Conservation (phyloP, 2,113 vertebrate species). For the Halichoeres trimaculatus region DNA sequence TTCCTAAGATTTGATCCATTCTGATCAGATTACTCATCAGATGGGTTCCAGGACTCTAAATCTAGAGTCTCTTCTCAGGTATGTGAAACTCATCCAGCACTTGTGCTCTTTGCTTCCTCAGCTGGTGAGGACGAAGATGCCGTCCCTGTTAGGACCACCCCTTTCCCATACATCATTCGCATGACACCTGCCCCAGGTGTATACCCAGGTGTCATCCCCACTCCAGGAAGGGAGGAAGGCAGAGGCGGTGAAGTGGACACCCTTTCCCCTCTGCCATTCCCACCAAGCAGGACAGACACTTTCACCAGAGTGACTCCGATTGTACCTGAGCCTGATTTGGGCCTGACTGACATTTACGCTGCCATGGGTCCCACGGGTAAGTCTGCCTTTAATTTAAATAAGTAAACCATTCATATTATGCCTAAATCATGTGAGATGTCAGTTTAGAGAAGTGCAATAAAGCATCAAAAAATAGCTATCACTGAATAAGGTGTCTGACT, state of each 20-base stretch:
- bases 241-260: conserved; percentile 82
- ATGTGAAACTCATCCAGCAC: not conserved
- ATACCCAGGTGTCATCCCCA: conserved; percentile 70
- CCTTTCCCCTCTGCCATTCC: conserved; percentile 72
- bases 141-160: conserved; percentile 53
- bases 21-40: too few relatives aligned
- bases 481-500: too few relatives aligned
- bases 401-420: not conserved
- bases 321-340: conserved; percentile 12
- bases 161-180: conserved; percentile 80
- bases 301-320: conserved; percentile 23
- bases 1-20: too few relatives aligned
- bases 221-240: conserved; percentile 74
- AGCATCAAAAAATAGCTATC: too few relatives aligned
- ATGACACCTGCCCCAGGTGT: conserved; percentile 74
- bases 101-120: conserved; percentile 23
- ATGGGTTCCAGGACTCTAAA: too few relatives aligned
- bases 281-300: conserved; percentile 46
- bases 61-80: not conserved
- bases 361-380: conserved; percentile 82
- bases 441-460: too few relatives aligned
- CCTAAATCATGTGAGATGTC: too few relatives aligned
- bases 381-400: conserved; percentile 5
- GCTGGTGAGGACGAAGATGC: conserved; percentile 49
- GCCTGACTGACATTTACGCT: conserved; percentile 25